These are phyloP conservation scores for Hepsetus odoe DNA, from an alignment of 2,113 vertebrate species.

Conservation along the genomic window DNA sequence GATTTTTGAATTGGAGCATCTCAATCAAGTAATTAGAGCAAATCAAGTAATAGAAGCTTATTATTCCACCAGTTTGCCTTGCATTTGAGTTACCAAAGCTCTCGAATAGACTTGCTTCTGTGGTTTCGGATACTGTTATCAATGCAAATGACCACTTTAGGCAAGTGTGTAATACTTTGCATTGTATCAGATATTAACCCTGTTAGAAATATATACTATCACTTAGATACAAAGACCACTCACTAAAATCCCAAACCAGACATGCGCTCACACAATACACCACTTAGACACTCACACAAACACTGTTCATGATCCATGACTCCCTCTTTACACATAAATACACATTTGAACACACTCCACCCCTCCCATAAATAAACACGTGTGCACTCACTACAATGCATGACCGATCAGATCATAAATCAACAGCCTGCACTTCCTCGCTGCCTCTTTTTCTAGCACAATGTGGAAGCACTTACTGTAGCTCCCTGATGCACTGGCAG, in stretches of 20 bases:
- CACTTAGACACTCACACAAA: not conserved
- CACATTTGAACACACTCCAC: not conserved
- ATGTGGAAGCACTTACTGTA: constrained; percentile 34
- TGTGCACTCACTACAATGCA: constrained; percentile 31
- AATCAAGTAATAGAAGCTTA: no score
- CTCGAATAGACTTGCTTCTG: not conserved
- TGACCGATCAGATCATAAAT: constrained; percentile 43
- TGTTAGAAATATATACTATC: no score
- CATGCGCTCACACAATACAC: not conserved
- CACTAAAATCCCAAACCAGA: not conserved
- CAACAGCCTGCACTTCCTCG: constrained; percentile 17
- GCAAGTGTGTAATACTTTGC: no score
- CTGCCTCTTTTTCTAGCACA: constrained; percentile 9
- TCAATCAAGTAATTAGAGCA: no score
- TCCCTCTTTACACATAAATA: constrained; percentile 39
- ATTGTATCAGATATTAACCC: no score
- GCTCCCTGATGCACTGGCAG: not conserved
- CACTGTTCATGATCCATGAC: constrained; percentile 1
- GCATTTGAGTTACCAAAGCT: no score
- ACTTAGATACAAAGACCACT: not conserved
- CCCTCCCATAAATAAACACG: constrained; percentile 47
- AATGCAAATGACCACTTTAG: no score
- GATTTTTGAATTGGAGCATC: no score
- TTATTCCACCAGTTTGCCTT: no score
- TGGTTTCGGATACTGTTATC: not conserved